These are phyloP conservation scores for Ornithorhynchus anatinus DNA, from an alignment of 2,113 vertebrate genomes.

Conservation along the genomic window DNA sequence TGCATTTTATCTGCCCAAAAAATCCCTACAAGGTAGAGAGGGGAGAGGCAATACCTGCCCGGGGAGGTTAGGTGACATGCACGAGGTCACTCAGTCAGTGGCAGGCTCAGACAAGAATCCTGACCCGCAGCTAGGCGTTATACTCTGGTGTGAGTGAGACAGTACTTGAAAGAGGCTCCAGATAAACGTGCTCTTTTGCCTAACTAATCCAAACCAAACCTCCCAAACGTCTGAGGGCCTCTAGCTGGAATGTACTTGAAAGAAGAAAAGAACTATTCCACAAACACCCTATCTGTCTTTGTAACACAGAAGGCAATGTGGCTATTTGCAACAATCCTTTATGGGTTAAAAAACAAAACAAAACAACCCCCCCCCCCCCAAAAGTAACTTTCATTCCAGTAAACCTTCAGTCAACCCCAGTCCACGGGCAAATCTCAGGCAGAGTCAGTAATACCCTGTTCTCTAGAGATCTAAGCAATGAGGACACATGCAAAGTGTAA, in stretches of 20 bases:
- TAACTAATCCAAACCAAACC: slow-evolving; percentile 8
- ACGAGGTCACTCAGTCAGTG: no score
- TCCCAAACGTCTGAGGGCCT: slow-evolving; percentile 22
- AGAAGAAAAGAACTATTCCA: slow-evolving; percentile 15
- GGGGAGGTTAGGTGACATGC: no score
- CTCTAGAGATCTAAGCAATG: slow-evolving; percentile 41
- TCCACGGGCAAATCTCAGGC: slow-evolving; percentile 51
- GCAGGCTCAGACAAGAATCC: no score
- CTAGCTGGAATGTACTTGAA: slow-evolving; percentile 18
- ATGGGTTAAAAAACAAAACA: slow-evolving; percentile 48
- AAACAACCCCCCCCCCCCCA: no score
- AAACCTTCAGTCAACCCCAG: slow-evolving; percentile 62
- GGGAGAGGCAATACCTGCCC: no score
- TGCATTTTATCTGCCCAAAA: no score
- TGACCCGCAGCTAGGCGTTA: no score
- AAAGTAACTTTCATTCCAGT: slow-evolving; percentile 37
- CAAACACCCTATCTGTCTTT: slow-evolving; percentile 25
- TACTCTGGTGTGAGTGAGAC: no score
- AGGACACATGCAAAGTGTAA: slow-evolving; percentile 24
- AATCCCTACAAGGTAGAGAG: no score
- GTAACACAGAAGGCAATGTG: neutral
- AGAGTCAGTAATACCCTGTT: slow-evolving; percentile 49
- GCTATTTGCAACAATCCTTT: slow-evolving; percentile 37
- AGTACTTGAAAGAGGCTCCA: no score
- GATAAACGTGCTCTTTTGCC: no score